Evolutionary conservation across 2,113 vertebrate genomes (phyloP).

Genomic region (Microcebus jonahi): DNA sequence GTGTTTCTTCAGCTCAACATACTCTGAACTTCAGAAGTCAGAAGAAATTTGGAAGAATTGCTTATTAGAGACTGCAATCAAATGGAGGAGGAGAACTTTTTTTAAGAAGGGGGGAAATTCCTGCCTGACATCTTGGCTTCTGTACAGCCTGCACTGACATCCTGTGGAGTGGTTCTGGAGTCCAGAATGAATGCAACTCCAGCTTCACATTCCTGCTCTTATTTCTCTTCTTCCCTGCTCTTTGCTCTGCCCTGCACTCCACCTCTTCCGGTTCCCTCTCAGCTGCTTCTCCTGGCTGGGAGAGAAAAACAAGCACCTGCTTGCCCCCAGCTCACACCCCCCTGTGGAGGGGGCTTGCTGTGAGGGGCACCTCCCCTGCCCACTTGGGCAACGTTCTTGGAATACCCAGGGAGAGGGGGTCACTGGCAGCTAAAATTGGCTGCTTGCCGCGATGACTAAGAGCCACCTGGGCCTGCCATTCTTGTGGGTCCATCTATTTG

Average conservation of each 20-base stretch:
- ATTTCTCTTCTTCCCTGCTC: not conserved
- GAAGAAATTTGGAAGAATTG: conserved; percentile 74
- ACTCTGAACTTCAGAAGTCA: conserved; percentile 81
- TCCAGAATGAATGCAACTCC: not conserved
- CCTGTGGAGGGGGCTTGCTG: not conserved
- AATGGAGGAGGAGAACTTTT: conserved; percentile 67
- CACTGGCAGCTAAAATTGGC: conserved; percentile 43
- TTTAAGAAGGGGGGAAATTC: conserved; percentile 51
- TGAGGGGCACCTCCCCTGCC: not conserved
- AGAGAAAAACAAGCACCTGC: conserved; percentile 59
- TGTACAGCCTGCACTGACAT: conserved; percentile 73
- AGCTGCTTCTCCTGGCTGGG: conserved; percentile 10
- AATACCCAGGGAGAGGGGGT: conserved; percentile 50
- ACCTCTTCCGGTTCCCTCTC: not conserved
- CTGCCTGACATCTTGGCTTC: conserved; percentile 65
- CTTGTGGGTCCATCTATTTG: conserved; percentile 49
- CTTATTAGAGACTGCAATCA: conserved; percentile 73
- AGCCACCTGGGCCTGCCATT: conserved; percentile 69
- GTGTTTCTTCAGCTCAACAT: conserved; percentile 68
- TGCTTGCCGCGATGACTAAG: conserved; percentile 58
- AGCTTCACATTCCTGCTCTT: not conserved
- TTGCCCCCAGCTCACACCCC: not conserved
- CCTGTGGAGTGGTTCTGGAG: conserved; percentile 63
- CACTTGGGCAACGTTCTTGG: not conserved
- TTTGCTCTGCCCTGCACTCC: not conserved